These are phyloP conservation scores for Acrocephalus arundinaceus DNA, from an alignment of 2,113 vertebrate species.

Conservation along the genomic window DNA sequence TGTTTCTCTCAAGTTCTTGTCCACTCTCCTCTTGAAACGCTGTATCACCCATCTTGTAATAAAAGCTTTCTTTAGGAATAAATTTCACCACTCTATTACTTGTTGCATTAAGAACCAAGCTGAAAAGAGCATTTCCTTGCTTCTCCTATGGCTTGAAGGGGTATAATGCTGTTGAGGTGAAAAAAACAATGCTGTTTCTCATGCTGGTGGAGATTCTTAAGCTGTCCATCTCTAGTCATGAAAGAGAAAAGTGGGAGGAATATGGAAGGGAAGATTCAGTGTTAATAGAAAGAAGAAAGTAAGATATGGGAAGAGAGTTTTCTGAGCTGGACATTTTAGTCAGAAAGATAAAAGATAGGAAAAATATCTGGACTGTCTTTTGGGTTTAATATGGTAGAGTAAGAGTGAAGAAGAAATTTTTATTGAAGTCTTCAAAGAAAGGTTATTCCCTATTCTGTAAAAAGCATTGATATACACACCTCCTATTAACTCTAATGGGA, in stretches of 20 bases:
- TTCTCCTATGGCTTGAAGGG: not conserved
- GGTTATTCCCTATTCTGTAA: not conserved
- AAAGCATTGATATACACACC: not conserved
- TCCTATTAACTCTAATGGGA: constrained; percentile 13
- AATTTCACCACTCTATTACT: not conserved
- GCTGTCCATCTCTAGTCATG: not conserved
- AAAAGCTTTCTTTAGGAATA: not conserved
- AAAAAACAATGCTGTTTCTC: not conserved
- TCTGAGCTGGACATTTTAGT: not conserved
- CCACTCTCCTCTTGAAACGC: not conserved
- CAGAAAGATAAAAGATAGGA: not conserved
- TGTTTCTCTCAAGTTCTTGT: not conserved
- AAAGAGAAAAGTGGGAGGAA: not conserved
- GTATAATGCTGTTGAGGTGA: not conserved
- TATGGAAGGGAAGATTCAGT: not conserved
- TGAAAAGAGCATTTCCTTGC: not conserved
- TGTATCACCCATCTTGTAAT: not conserved
- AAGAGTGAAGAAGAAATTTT: not conserved
- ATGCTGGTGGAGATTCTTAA: not conserved
- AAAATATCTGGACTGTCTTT: not conserved
- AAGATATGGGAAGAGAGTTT: not conserved
- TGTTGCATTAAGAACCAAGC: not conserved
- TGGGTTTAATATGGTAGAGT: not conserved
- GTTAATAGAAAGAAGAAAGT: not conserved
- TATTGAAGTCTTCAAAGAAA: constrained; percentile 27